phyloP scores from a whole-genome alignment of 2,888 invertebrate species.

The Actias luna region DNA sequence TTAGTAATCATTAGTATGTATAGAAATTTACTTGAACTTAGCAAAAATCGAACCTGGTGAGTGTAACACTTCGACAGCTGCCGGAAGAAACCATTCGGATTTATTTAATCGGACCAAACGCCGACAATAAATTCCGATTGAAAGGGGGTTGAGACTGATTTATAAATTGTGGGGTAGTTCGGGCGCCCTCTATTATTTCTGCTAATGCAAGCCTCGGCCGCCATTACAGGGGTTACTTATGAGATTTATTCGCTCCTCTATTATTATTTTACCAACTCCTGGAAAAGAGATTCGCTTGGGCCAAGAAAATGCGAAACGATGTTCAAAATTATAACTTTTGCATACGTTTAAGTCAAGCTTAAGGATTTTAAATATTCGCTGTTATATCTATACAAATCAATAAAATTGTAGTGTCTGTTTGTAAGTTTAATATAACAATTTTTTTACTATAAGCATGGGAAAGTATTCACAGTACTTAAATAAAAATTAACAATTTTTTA shows the following conservation, averaged over 20 bases:
- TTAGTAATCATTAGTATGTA: background rate
- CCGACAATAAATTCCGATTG: slow-evolving; percentile 5
- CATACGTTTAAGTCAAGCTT: too few species aligned
- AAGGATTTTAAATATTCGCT: too few species aligned
- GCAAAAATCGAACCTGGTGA: background rate
- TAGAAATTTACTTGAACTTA: too few species aligned
- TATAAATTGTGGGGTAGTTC: slow-evolving; percentile 38
- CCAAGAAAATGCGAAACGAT: slow-evolving; percentile 48
- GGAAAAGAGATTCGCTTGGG: slow-evolving; percentile 42
- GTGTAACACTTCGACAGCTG: background rate
- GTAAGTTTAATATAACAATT: too few species aligned
- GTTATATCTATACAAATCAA: too few species aligned
- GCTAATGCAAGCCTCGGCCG: slow-evolving; percentile 55
- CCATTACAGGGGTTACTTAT: slow-evolving; percentile 52
- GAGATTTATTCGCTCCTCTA: slow-evolving; percentile 37
- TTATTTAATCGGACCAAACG: background rate
- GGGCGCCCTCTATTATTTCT: slow-evolving; percentile 50
- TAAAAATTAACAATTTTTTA: too few species aligned
- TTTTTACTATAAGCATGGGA: too few species aligned
- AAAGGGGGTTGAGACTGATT: slow-evolving; percentile 44
- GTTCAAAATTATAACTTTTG: too few species aligned
- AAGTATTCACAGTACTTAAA: too few species aligned
- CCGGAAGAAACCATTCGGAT: background rate
- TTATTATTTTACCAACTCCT: slow-evolving; percentile 23
- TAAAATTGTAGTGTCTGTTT: too few species aligned